A percentile compares a stretch with the other conserved stretches of the same genome.
These are phyloP conservation scores for Nezara viridula DNA, from an alignment of 2,888 invertebrate species.

Conservation along the genomic window DNA sequence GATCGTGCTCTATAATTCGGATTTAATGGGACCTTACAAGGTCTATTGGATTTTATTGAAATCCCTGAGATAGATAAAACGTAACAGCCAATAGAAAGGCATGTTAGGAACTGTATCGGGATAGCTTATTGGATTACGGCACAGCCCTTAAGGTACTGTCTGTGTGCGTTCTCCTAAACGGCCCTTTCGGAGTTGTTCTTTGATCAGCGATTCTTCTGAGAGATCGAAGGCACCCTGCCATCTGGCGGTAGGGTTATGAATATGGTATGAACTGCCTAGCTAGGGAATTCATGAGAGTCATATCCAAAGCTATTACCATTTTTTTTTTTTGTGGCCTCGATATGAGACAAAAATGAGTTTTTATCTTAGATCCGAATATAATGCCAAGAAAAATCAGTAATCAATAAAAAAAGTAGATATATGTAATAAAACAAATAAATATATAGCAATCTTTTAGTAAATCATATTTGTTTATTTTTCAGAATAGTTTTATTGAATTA, in stretches of 20 bases:
- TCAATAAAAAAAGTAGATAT: too few relatives aligned
- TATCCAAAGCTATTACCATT: background rate
- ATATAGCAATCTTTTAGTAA: too few relatives aligned
- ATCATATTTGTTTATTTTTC: too few relatives aligned
- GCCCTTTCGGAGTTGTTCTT: background rate
- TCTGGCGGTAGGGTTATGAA: conserved; percentile 27
- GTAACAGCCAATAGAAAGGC: conserved; percentile 5
- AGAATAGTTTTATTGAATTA: too few relatives aligned
- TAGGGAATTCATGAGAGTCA: conserved; percentile 26
- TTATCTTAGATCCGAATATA: too few relatives aligned
- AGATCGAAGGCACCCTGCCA: conserved; percentile 2
- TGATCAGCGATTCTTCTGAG: conserved; percentile 6
- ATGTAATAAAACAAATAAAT: too few relatives aligned
- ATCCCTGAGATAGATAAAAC: background rate
- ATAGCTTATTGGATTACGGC: conserved; percentile 23
- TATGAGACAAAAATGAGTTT: too few relatives aligned
- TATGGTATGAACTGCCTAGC: conserved; percentile 24
- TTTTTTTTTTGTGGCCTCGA: background rate
- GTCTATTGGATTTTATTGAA: conserved; percentile 18
- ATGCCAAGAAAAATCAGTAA: too few relatives aligned
- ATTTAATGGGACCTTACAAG: background rate
- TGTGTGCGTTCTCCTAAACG: conserved; percentile 19
- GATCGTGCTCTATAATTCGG: background rate
- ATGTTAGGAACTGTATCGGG: background rate
- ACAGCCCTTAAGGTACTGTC: background rate